phyloP scores from a whole-genome alignment of 2,113 vertebrate species.

The Silurus meridionalis region DNA sequence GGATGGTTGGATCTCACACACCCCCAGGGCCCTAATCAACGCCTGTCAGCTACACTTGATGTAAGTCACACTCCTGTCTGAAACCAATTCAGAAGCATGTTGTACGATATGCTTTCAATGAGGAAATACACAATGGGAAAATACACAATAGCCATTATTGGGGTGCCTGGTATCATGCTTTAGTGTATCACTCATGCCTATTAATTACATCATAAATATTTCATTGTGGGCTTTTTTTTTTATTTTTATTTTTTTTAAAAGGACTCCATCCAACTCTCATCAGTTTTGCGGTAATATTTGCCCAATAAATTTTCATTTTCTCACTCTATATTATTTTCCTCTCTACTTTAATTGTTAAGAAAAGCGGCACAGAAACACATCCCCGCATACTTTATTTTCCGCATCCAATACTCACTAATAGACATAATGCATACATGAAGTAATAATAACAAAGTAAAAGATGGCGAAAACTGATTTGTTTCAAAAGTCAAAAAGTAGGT shows the following conservation, averaged over 20 bases:
- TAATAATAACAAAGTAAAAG: background rate
- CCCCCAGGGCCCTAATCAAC: too few relatives aligned
- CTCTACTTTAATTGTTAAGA: background rate
- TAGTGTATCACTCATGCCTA: background rate
- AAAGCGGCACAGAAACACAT: background rate
- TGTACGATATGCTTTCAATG: too few relatives aligned
- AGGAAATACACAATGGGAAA: too few relatives aligned
- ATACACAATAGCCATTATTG: too few relatives aligned
- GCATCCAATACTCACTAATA: background rate
- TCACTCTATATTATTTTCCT: background rate
- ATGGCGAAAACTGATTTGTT: background rate
- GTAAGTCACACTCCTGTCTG: too few relatives aligned
- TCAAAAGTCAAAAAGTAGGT: background rate
- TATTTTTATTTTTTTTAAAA: background rate
- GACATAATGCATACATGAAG: too few relatives aligned
- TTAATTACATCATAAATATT: background rate
- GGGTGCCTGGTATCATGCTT: background rate
- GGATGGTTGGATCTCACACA: too few relatives aligned
- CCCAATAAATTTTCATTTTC: background rate
- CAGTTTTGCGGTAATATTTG: background rate
- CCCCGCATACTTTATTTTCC: background rate
- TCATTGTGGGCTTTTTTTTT: background rate
- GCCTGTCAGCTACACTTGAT: too few relatives aligned
- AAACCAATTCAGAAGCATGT: too few relatives aligned
- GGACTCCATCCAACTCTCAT: background rate